Evolutionary conservation across 1,140 invertebrate genomes (phyloP).

Genomic region (Drosophila mauritiana): DNA sequence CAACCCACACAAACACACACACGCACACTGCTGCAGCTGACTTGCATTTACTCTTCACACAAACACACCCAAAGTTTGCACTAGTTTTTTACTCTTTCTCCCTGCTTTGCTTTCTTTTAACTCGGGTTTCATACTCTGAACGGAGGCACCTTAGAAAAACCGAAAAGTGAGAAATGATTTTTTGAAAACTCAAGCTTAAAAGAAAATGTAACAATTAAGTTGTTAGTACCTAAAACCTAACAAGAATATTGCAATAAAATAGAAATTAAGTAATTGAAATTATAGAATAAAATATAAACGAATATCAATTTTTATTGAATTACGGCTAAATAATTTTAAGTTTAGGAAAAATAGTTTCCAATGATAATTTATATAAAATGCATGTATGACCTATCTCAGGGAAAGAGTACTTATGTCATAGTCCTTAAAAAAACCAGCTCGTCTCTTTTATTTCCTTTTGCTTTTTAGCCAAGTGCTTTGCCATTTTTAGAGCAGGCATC

Average conservation of each 20-base stretch:
- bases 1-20: constrained; percentile 21
- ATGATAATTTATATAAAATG: too few species aligned
- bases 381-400: background rate
- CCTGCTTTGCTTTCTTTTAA: constrained; percentile 1
- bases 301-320: too few species aligned
- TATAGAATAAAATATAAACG: too few species aligned
- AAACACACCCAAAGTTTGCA: constrained; percentile 35
- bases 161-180: background rate
- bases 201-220: background rate
- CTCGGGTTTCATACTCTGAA: constrained; percentile 13
- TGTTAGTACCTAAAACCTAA: background rate
- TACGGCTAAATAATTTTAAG: too few species aligned
- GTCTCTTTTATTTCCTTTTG: constrained; percentile 14
- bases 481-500: constrained; percentile 47
- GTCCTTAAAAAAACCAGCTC: background rate
- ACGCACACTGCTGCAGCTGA: constrained; percentile 15
- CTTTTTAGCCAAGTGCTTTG: constrained; percentile 40
- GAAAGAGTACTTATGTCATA: constrained; percentile 10
- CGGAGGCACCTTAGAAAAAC: background rate
- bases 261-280: too few species aligned
- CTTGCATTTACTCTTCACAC: constrained; percentile 24
- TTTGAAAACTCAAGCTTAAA: background rate
- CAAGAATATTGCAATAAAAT: background rate
- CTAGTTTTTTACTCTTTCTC: constrained; percentile 12
- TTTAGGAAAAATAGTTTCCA: too few species aligned